phyloP scores from a whole-genome alignment of 64 coral and sea anemone species.

The Stylophora pistillata region DNA sequence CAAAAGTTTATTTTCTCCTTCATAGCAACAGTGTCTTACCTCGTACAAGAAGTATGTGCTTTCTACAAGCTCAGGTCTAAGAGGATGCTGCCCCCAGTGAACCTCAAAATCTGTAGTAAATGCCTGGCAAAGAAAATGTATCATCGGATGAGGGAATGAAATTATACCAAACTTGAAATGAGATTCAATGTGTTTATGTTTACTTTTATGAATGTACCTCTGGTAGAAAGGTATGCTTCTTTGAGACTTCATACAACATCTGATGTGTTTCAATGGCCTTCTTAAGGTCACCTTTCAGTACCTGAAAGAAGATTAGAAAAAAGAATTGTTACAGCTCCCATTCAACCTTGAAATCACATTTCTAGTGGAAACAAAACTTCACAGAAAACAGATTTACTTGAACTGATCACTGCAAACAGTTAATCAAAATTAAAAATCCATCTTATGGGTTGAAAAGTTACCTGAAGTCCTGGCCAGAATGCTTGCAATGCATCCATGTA shows the following conservation, averaged over 20 bases:
- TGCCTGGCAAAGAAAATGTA: constrained; percentile 49
- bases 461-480: constrained; percentile 98
- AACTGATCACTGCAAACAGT: neutral
- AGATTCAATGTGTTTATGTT: neutral
- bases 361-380: neutral
- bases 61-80: constrained; percentile 95
- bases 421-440: neutral
- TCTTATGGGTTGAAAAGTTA: constrained; percentile 7
- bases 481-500: constrained; percentile 99
- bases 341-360: neutral
- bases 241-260: constrained; percentile 95
- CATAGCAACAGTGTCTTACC: constrained; percentile 18
- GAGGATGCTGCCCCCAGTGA: constrained; percentile 95
- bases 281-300: constrained; percentile 95
- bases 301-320: constrained; percentile 41
- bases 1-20: neutral
- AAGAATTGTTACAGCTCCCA: neutral
- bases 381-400: neutral
- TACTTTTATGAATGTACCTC: constrained; percentile 57
- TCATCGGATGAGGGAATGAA: too few relatives aligned
- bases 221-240: constrained; percentile 95
- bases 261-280: constrained; percentile 97
- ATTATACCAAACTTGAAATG: neutral
- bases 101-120: constrained; percentile 99
- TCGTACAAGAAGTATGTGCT: constrained; percentile 97